Base-by-base conservation (phyloP, 2,888 invertebrate genomes). In the Apantesis nais region DNA sequence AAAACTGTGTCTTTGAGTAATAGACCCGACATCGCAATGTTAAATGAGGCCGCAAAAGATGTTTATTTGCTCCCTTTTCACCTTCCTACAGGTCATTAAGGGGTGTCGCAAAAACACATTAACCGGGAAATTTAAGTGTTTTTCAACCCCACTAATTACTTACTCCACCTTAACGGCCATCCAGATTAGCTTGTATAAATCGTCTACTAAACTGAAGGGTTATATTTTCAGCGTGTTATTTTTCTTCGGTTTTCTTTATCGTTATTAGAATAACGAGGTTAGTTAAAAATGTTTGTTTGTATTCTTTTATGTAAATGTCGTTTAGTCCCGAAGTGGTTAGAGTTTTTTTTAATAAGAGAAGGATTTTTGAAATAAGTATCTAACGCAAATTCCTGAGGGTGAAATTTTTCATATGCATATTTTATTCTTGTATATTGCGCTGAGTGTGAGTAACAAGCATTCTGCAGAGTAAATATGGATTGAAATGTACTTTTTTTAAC, bases 111-210 rank as follows among this genome's bases (percentile, higher is more conserved):
- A 89, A 89, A 89, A 89, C 87, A 85, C 89, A 90, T 89, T 89
- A 89, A 79, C 81, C 83, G 81, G 82, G 81, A 84, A 88, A 88
- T 89, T 89, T 88, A 89, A 89, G 89, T 88, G 90, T 90, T 91
- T 90, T 90, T 89, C 88, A 88, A 85, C 85, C 87, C 85, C 81
- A 81, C 88, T 91, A 91, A 92, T 92, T 90, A 89, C 90, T 88
- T 86, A 86, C 84, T 85, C 83, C 81, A 77, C 80, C 81, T 77
- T 84, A 88, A 88, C 85, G 84, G 85, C 84, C 78, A 81, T 72
- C 78, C 83, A 85, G 87, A 89, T 89, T 88, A 88, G 85, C 81
- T 79, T 70, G 80, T 80, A 85, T 86, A 86, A 86, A 86, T 85
- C 78, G 78, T 74, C 67, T 72, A 68, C 63, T 70, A 70, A 77